Base-by-base conservation (phyloP, 2,113 vertebrate genomes). In the Cyanistes caeruleus region DNA sequence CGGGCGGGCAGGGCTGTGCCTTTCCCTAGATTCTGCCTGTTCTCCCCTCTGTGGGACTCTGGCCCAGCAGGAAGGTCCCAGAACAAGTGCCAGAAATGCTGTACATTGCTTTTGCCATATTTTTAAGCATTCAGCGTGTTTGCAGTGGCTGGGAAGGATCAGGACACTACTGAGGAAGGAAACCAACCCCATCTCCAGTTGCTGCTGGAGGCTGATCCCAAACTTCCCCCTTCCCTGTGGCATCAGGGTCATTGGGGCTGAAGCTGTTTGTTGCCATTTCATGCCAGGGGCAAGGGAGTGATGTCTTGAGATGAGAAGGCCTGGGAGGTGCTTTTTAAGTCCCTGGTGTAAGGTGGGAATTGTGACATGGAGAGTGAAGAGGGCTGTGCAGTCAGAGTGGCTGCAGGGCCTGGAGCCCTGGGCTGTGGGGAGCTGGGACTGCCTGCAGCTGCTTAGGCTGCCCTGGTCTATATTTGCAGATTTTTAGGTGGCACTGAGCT, bases 41-140 rank as follows among this genome's bases (percentile, higher is more conserved):
- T 33, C 35, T 33, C 37, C 56, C 55, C 46, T 74, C 52, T 13
- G 1, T 0, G 22, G 22, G 58, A 22, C 8, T 7, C 55, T 49
- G 48, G 13, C 27, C 49, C 11, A 4, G 78, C 67, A 31, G 33
- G 27, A 30, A 30, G 43, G 25, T 35, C 15, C 65, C 37, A 49
- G 81, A 21, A 39, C 9, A 17, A 18, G 30, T 1, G 3, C 10
- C 35, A 11, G 58, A 8, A 25, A 21, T 4, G 19, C 15, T 48
- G 3, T 2, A 0, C 20, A 2, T 31, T 4, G 3, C 10, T 13
- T 49, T n/a, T 28, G 4, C n/a, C 11, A 0, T 1, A 27, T 28
- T 35, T 65, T 48, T 12, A 1, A 48, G 25, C 49, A 0, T 21
- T 55, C 6, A 0, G 12, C 5, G 25, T 3, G 23, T 16, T 19